Evolutionary conservation across 1,140 invertebrate genomes (phyloP).

Genomic region (Ruditapes philippinarum): DNA sequence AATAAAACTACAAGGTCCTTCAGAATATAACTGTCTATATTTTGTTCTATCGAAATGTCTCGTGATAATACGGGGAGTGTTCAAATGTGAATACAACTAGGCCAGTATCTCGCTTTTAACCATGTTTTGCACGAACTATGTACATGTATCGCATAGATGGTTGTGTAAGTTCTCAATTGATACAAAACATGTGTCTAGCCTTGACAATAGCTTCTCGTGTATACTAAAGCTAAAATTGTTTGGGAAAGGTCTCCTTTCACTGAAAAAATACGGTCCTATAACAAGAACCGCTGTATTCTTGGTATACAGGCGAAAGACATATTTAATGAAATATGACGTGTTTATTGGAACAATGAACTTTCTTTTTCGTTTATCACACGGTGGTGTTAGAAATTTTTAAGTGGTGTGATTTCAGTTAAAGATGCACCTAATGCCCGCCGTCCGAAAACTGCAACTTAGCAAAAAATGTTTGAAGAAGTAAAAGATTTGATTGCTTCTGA

Average conservation of each 20-base stretch:
- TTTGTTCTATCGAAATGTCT: no score
- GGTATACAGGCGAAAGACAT: slow-evolving; percentile 9
- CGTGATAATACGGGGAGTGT: no score
- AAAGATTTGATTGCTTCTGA: slow-evolving; percentile 35
- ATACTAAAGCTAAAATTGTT: slow-evolving; percentile 10
- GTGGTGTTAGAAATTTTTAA: slow-evolving; percentile 31
- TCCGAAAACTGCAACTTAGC: slow-evolving; percentile 35
- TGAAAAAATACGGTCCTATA: slow-evolving; percentile 5
- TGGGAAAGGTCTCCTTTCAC: slow-evolving; percentile 14
- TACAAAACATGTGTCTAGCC: background rate
- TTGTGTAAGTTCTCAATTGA: slow-evolving; percentile 43
- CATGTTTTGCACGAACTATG: no score
- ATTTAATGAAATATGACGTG: slow-evolving; percentile 39
- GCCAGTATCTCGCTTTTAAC: no score
- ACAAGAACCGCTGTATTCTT: slow-evolving; percentile 26
- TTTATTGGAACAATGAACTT: slow-evolving; percentile 33
- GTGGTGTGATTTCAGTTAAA: slow-evolving; percentile 27
- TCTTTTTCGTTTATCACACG: background rate
- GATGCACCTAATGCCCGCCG: background rate
- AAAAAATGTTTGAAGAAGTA: background rate
- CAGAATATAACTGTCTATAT: no score
- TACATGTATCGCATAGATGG: no score
- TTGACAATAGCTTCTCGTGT: background rate
- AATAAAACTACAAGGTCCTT: no score
- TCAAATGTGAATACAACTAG: no score